A percentile compares a stretch with the other conserved stretches of the same genome.
phyloP scores from a whole-genome alignment of 2,113 vertebrate species.

The Odobenus rosmarus region DNA sequence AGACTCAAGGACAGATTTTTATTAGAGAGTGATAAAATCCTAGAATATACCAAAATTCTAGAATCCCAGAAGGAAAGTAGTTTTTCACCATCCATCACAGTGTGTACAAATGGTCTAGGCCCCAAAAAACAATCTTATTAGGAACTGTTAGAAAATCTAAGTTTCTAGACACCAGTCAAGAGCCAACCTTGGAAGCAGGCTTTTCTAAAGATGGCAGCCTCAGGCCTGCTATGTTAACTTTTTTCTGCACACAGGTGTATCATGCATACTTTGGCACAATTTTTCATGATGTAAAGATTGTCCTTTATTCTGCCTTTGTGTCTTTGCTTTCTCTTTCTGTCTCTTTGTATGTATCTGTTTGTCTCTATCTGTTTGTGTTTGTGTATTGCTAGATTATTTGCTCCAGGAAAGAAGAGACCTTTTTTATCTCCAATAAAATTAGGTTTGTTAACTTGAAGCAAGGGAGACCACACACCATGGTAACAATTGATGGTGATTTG shows the following conservation, averaged over 20 bases:
- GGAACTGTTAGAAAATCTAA: neutral
- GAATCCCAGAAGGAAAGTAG: neutral
- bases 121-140: neutral
- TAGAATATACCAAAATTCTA: neutral
- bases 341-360: neutral
- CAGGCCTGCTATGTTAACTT: neutral
- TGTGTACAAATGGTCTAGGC: neutral
- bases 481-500: neutral
- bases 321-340: neutral
- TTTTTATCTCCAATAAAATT: neutral
- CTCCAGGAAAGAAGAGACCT: neutral
- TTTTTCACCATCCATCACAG: neutral
- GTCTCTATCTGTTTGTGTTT: neutral
- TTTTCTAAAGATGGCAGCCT: neutral
- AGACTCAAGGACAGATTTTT: neutral
- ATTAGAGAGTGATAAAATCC: neutral
- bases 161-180: neutral
- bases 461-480: neutral
- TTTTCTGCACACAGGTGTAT: neutral
- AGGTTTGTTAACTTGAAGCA: neutral
- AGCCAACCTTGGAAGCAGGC: neutral
- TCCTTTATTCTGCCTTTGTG: neutral
- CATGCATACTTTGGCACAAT: neutral
- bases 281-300: neutral
- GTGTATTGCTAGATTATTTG: neutral